phyloP scores from a whole-genome alignment of 64 coral and sea anemone genomes.

The Stichodactyla helianthus region DNA sequence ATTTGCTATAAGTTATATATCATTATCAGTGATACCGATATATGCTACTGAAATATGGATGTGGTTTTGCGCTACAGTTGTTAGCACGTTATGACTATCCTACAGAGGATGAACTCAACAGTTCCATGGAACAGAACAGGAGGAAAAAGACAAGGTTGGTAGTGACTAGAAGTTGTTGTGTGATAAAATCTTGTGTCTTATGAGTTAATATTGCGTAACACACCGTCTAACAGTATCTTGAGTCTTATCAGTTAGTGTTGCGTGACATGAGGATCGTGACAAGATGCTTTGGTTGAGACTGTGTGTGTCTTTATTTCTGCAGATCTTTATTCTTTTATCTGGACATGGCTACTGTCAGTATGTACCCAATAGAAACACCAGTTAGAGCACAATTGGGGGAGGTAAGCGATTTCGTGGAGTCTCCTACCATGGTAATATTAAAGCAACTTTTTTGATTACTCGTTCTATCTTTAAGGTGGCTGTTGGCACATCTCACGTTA shows the following conservation, averaged over 20 bases:
- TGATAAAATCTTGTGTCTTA: neutral
- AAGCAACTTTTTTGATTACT: neutral
- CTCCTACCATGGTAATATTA: neutral
- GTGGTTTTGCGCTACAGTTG: constrained; percentile 36
- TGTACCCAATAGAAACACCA: constrained; percentile 86
- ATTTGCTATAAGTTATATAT: too few relatives aligned
- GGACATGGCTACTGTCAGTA: constrained; percentile 73
- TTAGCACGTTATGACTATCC: constrained; percentile 77
- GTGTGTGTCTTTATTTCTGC: neutral
- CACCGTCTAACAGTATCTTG: neutral
- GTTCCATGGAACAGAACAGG: constrained; percentile 67
- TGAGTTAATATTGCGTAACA: neutral
- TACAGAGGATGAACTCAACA: constrained; percentile 79
- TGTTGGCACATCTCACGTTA: constrained; percentile 87
- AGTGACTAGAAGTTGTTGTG: neutral
- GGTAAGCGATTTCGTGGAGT: constrained; percentile 29
- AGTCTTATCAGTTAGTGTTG: neutral
- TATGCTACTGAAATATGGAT: neutral
- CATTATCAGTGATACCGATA: too few relatives aligned
- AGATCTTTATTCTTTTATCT: constrained; percentile 84
- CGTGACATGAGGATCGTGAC: neutral
- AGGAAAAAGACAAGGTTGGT: constrained; percentile 67
- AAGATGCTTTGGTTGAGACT: neutral
- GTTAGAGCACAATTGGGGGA: constrained; percentile 65
- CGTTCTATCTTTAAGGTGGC: constrained; percentile 52